Base-by-base conservation (phyloP, 2,113 vertebrate species). In the Ia io region DNA sequence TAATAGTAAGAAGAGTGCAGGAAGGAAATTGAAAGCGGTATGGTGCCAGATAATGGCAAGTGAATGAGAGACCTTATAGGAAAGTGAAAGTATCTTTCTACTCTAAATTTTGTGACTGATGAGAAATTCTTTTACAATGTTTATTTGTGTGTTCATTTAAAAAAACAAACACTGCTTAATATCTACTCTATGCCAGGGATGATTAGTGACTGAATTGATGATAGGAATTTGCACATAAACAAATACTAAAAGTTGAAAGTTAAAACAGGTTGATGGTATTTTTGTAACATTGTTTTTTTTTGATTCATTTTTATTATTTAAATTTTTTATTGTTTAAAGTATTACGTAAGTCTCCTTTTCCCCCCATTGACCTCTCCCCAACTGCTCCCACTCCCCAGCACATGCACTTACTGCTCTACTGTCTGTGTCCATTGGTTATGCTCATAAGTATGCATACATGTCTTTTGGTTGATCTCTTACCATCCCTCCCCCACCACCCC, bases 81-180 rank as follows among this genome's bases (percentile, higher is more conserved):
- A 92, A 97, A 76, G 18, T 42, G 49, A 84, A 94, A 88, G 23
- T 67, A 61, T 42, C 37, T 61, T 63, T 88, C 65, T 63, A 20
- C 28, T 94, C 37, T 47, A 95, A 84, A 56, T 83, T 96, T 76
- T 83, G 30, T 59, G 23, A 59, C 73, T 40, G 49, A 82, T n/a
- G 53, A 82, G 49, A 92, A 25, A 65, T 93, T 88, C 16, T 49
- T 96, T 91, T 87, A 88, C 35, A 93, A 86, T 25, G 65, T 91
- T 89, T 87, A 84, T 84, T 91, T 37, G 4, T 35, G 17, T 67
- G 16, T 74, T 94, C 49, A 70, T 83, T 93, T 2, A 67, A 92
- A 93, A 82, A 87, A 86, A 78, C 84, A 56, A 53, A 47, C 14
- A 25, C 88, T 90, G 53, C 49, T 77, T 89, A 86, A 86, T 77